Base-by-base conservation (phyloP, 2,888 invertebrate species). In the Stenodera caucasica region DNA sequence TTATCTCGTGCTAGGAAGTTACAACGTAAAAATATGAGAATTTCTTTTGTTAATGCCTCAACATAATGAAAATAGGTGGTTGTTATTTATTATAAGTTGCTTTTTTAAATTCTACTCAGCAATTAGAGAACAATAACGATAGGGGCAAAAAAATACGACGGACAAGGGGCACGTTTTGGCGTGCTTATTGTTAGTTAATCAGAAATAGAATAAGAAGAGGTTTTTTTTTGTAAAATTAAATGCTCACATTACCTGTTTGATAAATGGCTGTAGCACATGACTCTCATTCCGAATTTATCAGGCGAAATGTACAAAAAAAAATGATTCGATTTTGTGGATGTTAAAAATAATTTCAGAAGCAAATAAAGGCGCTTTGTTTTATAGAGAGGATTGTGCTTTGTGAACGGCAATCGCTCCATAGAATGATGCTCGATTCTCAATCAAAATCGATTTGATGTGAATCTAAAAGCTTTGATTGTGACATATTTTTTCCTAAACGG, bases 381-480 rank as follows among this genome's bases (percentile, higher is more conserved):
- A n/a, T 45, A 21, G 18, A 45, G 11, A 21, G 6, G 18, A 40
- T 18, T 40, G 40, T 18, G 45, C 45, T 45, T 45, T 21, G 5
- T 7, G 11, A 45, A 21, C 45, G 21, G 12, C 45, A 21, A 21
- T 8, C 11, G 21, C 45, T 45, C 21, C 21, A 7, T 45, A 45
- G 45, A 8, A 45, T 45, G 45, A 18, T 45, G 12, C 21, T 45
- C 12, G 21, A 45, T 21, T 45, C 9, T 45, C 45, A 45, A 45
- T 45, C 15, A 45, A 45, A 21, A 45, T 45, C 45, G 45, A 45
- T 45, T 45, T 45, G 21, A 45, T 45, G 11, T 45, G 21, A 21
- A 45, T 21, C 21, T 12, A 21, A 45, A 45, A 45, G 45, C 21
- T 18, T 45, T 21, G 12, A 45, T 21, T 45, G 21, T 18, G 11